Base-by-base conservation (phyloP, 2,797 vertebrate genomes). In the Diplodus puntazzo region DNA sequence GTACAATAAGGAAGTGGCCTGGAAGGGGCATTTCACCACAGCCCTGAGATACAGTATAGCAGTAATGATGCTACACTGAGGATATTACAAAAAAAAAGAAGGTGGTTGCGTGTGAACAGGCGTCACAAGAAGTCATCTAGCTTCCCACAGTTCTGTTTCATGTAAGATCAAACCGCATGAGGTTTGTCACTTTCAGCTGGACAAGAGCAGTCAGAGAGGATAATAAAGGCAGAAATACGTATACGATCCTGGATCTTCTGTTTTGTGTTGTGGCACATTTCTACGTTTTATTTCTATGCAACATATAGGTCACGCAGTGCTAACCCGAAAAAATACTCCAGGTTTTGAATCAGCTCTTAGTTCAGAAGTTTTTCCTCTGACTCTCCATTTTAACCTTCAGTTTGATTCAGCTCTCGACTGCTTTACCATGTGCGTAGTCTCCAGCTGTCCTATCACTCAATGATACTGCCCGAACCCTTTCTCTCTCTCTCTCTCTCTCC, bases 371-470 rank as follows among this genome's bases (percentile, higher is more conserved):
- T 34, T 84, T 74, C 50, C 25, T 69, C 46, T 55, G 75, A 30
- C 30, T 59, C 76, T 85, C 64, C 76, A 81, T 82, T 88, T 90
- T 86, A 89, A 90, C 88, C 85, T 88, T 87, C 83, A 76, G 61
- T 87, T 82, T 80, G 67, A 77, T 86, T 83, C 80, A 52, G 73
- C 63, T 70, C 79, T 81, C 53, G 75, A 6, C 84, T 85, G 66
- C 85, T 73, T 73, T 73, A 60, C 82, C 73, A 62, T 85, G 83
- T 78, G 81, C 62, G 20, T 76, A 45, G 77, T 80, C 79, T 63
- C 46, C 95, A 96, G 94, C 95, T 96, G 95, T 95, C 89, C 89
- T 84, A 92, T 95, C 95, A 94, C 87, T 96, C 95, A 95, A 4
- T 75, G 63, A 63, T 58, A 34, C 69, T 30, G 82, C 82, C 73